These are phyloP conservation scores for Nomia melanderi DNA, from an alignment of 1,140 invertebrate species.

Conservation along the genomic window DNA sequence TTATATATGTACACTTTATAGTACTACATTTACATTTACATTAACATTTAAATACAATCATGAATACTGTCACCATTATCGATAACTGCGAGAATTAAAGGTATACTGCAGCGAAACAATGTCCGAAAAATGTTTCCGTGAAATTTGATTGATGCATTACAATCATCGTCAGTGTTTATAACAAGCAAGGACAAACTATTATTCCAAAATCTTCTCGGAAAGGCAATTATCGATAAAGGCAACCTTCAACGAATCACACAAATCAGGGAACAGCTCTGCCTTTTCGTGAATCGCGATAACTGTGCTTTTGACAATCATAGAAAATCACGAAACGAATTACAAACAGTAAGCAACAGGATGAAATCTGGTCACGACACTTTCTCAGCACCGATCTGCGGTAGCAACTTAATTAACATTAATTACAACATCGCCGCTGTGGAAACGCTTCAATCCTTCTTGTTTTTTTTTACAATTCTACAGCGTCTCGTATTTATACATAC, in stretches of 20 bases:
- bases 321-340: background rate
- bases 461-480: conserved; percentile 28
- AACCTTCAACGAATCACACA: background rate
- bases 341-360: background rate
- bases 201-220: too few relatives aligned
- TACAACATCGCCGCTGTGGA: conserved; percentile 22
- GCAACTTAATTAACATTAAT: conserved; percentile 27
- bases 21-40: conserved; percentile 33
- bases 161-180: too few relatives aligned
- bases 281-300: conserved; percentile 1
- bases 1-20: conserved; percentile 52
- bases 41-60: conserved; percentile 1
- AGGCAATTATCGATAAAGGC: background rate
- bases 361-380: background rate
- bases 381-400: conserved; percentile 12
- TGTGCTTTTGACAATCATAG: background rate
- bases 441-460: background rate
- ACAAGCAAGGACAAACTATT: too few relatives aligned
- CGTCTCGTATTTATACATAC: conserved; percentile 13
- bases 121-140: too few relatives aligned
- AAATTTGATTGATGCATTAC: too few relatives aligned
- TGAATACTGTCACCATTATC: background rate
- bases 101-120: too few relatives aligned
- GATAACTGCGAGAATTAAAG: background rate
- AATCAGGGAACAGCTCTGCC: conserved; percentile 18